Evolutionary conservation across 2,113 vertebrate genomes (phyloP), one percentile per base, ranked within the genome.

Genomic region (Menidia beryllina): DNA sequence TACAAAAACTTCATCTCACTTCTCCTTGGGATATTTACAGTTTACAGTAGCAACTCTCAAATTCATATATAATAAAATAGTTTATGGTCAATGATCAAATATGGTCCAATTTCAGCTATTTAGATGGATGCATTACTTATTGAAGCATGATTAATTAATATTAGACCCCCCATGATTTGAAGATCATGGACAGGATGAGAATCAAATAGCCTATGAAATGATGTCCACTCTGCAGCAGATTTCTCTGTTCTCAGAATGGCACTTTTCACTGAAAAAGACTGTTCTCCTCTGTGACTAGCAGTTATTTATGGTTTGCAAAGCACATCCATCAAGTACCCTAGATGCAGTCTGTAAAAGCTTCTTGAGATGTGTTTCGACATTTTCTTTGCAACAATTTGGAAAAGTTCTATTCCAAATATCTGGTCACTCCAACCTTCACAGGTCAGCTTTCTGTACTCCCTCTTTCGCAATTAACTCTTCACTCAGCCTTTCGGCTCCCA

Each of bases 1-100:
- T 83, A 53, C 62, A 71, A 70, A 70, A 58, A 58, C 36, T 30
- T 63, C 14, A 62, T 48, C 48, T 26, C 39, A 56, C 39, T 69
- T 66, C 52, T 21, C 39, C 43, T 45, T 17, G n/a, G 17, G 17
- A 17, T 5, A 45, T 19, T n/a, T 5, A 19, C 17, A 45, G 41
- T n/a, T 45, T n/a, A 45, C 41, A 45, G 1, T 4, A 19, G 3
- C 41, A 41, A 4, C 9, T 13, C 38, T 41, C 6, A 43, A 6
- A 43, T 19, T 6, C 41, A 43, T 17, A 43, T 17, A 43, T 17
- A 43, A 43, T 5, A 9, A 4, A 19, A 5, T 45, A 43, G 17
- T 45, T 19, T 45, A 45, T 19, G 19, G 17, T 17, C 3, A 45
- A 45, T 45, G n/a, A n/a, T n/a, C n/a, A n/a, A n/a, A n/a, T 43